A percentile compares a stretch with the other conserved stretches of the same genome.
Conservation (phyloP, 2,888 invertebrate genomes). For the Tolmerus cingulatus region DNA sequence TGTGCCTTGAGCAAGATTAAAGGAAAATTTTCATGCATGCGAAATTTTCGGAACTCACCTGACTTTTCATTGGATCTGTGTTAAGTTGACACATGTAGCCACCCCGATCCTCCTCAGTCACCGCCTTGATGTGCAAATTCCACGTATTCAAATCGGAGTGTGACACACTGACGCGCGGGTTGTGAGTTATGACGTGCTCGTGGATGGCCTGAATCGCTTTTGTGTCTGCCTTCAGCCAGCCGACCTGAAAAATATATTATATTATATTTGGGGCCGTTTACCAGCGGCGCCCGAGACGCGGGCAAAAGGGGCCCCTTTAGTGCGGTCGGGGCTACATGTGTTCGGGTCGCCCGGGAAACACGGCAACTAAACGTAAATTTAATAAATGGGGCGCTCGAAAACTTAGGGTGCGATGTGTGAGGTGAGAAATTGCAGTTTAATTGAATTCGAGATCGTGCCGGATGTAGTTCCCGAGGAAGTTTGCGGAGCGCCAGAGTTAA, state of each 20-base stretch:
- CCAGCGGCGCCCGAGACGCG: neutral
- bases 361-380: slow-evolving; percentile 37
- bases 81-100: slow-evolving; percentile 95
- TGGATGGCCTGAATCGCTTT: slow-evolving; percentile 94
- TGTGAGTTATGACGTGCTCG: slow-evolving; percentile 91
- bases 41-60: slow-evolving; percentile 68
- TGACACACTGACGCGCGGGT: slow-evolving; percentile 84
- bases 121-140: slow-evolving; percentile 88
- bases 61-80: slow-evolving; percentile 93
- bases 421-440: slow-evolving; percentile 42
- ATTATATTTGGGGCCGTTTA: neutral
- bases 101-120: slow-evolving; percentile 87
- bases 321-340: neutral
- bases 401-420: slow-evolving; percentile 8
- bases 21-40: slow-evolving; percentile 24
- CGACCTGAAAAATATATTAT: slow-evolving; percentile 71
- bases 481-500: slow-evolving; percentile 26
- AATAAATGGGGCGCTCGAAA: slow-evolving; percentile 3
- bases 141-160: slow-evolving; percentile 87
- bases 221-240: slow-evolving; percentile 92
- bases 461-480: slow-evolving; percentile 3
- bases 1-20: slow-evolving; percentile 32
- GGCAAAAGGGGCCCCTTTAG: neutral
- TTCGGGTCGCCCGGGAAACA: neutral
- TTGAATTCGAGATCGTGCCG: slow-evolving; percentile 31